Evolutionary conservation across 2,113 vertebrate genomes (phyloP), one percentile per base, ranked within the genome.

Genomic region (Machaerirhynchus nigripectus): DNA sequence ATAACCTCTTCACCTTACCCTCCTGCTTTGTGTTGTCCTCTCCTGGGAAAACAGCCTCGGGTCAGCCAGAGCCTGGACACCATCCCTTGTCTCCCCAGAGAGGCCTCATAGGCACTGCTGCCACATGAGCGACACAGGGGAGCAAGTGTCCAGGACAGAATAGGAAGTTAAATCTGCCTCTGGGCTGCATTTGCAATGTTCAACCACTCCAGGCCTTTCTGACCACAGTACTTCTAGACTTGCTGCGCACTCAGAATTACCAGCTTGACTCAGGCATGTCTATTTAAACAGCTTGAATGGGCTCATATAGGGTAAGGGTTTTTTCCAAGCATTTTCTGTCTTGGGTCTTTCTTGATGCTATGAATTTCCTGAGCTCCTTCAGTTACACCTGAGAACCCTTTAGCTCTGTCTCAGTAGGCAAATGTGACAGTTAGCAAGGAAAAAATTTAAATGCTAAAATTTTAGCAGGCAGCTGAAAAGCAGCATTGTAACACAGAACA

Each of bases 71-170:
- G 22, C 27, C 60, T 37, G 40, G 19, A 67, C 33, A 23, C 24
- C n/a, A 3, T 0, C 12, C 37, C 46, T 55, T 6, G 2, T 23
- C 5, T 59, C 13, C 39, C 27, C 13, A 17, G 49, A 0, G 0
- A 61, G n/a, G 7, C 33, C 20, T 42, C 2, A 3, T 6, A 37
- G 44, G 65, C 20, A 15, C 13, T 55, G 22, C 61, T 68, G 57
- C 42, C 27, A 8, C 1, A 1, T 0, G 0, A n/a, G 7, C 10
- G 65, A 0, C 2, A 2, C 42, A 42, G 7, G 7, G 6, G 13
- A 55, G 17, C 42, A 21, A 37, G 19, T 37, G 55, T 13, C 46
- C 24, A 11, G 65, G 27, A 18, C 11, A 65, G 64, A 52, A 35
- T 0, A 42, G 18, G 22, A 14, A 6, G 7, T 22, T 40, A n/a